Base-by-base conservation (phyloP, 2,888 invertebrate genomes). In the Lithophane semibrunnea region DNA sequence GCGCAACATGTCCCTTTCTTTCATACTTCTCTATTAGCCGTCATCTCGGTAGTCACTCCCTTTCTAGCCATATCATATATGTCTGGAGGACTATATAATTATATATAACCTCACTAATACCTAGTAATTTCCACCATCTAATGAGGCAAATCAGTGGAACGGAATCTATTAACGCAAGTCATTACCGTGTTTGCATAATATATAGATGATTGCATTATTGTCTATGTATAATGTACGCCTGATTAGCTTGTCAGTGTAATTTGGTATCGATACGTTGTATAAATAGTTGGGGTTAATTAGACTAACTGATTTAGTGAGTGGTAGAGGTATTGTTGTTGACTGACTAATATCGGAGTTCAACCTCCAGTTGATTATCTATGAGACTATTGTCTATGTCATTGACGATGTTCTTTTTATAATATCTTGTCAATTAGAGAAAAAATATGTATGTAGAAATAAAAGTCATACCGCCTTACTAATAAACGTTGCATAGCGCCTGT, bases 131-230 rank as follows among this genome's bases (percentile, higher is more conserved):
- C 86, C 67, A 74, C 69, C 71, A 74, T 61, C 87, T 90, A 91
- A 91, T 91, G 91, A 91, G 86, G 80, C 85, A 86, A 91, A 91
- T 91, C 91, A 90, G 85, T 86, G 86, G 85, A 77, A 85, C 88
- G 86, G 91, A 91, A 91, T 91, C 89, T 91, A 91, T 91, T 91
- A 91, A 86, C 80, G 86, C 79, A 65, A 75, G 86, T 90, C 90
- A 90, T 91, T 90, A 90, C 80, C 73, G 79, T 72, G 86, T 90
- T 88, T 90, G 84, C 88, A 85, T 86, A 88, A 88, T 88, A 79
- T 86, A 88, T 88, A 84, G 84, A 64, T 72, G 82, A 88, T 82
- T 88, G 78, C 71, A 63, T 84, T 85, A 88, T 85, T 88, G 75
- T 74, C 68, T 72, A 67, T 82, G 80, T 86, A 77, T 86, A 83